A percentile compares a stretch with the other conserved stretches of the same genome.
Evolutionary conservation across 2,113 vertebrate genomes (phyloP).

Genomic region (Catharus fuscescens): DNA sequence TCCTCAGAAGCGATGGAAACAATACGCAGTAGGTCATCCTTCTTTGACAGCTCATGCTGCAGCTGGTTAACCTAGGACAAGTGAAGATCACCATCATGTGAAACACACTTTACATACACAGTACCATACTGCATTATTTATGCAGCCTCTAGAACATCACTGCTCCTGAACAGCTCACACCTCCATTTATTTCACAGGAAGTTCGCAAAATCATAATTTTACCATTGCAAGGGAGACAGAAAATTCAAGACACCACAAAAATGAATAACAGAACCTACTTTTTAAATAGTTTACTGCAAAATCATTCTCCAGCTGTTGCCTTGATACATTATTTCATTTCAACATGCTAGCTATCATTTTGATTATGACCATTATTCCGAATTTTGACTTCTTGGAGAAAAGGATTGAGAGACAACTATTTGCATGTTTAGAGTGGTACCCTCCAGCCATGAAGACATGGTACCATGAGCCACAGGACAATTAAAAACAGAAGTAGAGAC

Average conservation of each 20-base stretch:
- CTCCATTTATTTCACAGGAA: background rate
- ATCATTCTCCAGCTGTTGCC: background rate
- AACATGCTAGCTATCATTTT: background rate
- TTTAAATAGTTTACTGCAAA: background rate
- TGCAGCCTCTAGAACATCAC: background rate
- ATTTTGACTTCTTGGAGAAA: background rate
- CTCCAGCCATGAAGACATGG: background rate
- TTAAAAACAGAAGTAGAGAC: background rate
- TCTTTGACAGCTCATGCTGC: constrained; percentile 93
- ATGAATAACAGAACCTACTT: background rate
- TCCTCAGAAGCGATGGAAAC: constrained; percentile 94
- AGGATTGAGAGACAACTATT: background rate
- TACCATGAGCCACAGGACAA: background rate
- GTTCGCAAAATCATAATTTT: background rate
- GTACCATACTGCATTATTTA: background rate
- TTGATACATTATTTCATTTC: background rate
- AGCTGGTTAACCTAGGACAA: constrained; percentile 90
- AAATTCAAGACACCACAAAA: background rate
- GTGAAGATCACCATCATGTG: background rate
- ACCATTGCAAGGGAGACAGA: background rate
- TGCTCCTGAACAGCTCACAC: background rate
- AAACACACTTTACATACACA: background rate
- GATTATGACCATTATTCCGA: background rate
- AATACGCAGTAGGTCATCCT: constrained; percentile 92
- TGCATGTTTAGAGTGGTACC: background rate